phyloP scores from a whole-genome alignment of 2,113 vertebrate species.

The Sinocyclocheilus maitianheensis region DNA sequence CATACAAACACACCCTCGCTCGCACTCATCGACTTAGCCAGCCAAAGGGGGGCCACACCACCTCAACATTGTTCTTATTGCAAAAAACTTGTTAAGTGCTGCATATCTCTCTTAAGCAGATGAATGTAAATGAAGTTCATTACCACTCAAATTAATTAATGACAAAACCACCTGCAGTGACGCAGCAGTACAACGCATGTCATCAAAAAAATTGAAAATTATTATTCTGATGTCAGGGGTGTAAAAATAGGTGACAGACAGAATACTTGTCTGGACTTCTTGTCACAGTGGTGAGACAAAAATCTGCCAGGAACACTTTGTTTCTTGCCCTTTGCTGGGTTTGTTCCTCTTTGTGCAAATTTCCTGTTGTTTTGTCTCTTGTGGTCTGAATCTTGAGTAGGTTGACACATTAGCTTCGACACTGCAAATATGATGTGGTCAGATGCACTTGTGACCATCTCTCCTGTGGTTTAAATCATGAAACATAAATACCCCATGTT shows the following conservation, averaged over 20 bases:
- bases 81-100: conserved; percentile 15
- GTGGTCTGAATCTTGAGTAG: neutral
- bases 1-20: conserved; percentile 12
- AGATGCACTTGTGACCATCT: neutral
- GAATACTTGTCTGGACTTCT: neutral
- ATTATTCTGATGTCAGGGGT: neutral
- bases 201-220: neutral
- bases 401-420: neutral
- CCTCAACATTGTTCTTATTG: conserved; percentile 9
- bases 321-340: neutral
- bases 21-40: neutral
- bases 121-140: neutral
- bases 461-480: neutral
- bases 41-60: neutral
- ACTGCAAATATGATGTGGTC: neutral
- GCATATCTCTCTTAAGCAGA: neutral
- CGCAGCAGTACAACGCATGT: neutral
- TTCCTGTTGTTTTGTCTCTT: neutral
- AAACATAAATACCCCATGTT: neutral
- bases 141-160: conserved; percentile 2
- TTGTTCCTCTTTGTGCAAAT: neutral
- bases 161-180: neutral
- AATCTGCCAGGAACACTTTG: neutral
- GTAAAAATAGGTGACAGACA: neutral
- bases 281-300: neutral